Base-by-base conservation (phyloP, 2,113 vertebrate genomes). In the Eupsittula cactorum region DNA sequence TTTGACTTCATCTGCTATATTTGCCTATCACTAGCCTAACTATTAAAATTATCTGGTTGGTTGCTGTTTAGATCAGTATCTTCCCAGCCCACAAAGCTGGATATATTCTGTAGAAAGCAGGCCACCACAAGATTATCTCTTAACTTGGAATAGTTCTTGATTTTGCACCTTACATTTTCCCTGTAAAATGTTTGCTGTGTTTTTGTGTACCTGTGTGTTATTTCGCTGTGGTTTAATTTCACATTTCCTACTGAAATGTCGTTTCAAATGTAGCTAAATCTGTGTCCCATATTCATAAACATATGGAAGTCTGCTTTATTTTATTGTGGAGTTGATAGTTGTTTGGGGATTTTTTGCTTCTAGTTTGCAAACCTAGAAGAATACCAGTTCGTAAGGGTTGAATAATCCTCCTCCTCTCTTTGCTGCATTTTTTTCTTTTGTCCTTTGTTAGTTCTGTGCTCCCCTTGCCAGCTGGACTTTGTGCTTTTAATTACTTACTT, bases 1-100 rank as follows among this genome's bases (percentile, higher is more conserved):
- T 94, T 96, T 89, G 65, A 60, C 62, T 96, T 89, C 62, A 73
- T 92, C 82, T 82, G 69, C 90, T 95, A 35, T 84, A 82, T 94
- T 94, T 97, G 80, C 62, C 73, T 92, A 49, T 78, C 82, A 28
- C 80, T 88, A 97, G 42, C 88, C 90, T 86, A 86, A 96, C 88
- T 90, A 92, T 71, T 95, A 70, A 44, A 95, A 94, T 80, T 82
- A 83, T 81, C 88, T 65, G 76, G 82, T 83, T 79, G 76, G 76
- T 68, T 93, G 73, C 82, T 86, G 55, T 92, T 92, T 89, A 92
- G 69, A 95, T 94, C 67, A 65, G 53, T 90, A 82, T 86, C 86
- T 79, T 86, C 44, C 57, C 69, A 94, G 28, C 52, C 47, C 8
- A 37, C 60, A 52, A 75, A 89, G 47, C 41, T 27, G 29, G 63